Evolutionary conservation across 2,797 vertebrate species (phyloP).

Genomic region (Chelon auratus): DNA sequence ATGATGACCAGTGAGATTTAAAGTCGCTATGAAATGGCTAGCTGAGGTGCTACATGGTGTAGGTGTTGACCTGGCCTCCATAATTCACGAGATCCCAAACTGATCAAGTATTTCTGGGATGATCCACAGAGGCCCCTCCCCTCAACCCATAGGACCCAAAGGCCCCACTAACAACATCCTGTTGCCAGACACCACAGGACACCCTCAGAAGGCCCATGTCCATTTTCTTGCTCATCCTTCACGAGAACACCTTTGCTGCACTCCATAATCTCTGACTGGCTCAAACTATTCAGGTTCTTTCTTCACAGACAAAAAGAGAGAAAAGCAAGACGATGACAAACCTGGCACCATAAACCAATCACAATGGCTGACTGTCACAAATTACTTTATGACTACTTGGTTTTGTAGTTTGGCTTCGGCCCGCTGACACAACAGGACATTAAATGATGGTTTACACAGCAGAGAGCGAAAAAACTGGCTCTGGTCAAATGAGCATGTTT

Average conservation of each 20-base stretch:
- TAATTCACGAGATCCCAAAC: too few species aligned
- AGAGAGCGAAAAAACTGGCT: conserved; percentile 8
- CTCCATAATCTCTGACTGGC: background rate
- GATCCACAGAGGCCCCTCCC: too few species aligned
- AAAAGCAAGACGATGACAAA: conserved; percentile 6
- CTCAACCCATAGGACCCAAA: too few species aligned
- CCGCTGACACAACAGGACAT: conserved; percentile 19
- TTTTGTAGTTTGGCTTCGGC: background rate
- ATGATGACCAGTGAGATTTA: background rate
- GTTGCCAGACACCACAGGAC: too few species aligned
- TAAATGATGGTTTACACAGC: conserved; percentile 30
- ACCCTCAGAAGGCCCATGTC: too few species aligned
- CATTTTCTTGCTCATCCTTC: background rate
- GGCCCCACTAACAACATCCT: too few species aligned
- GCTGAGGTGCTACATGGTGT: too few species aligned
- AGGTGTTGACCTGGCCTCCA: background rate
- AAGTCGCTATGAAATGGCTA: background rate
- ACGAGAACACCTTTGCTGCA: background rate
- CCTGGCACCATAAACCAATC: conserved; percentile 11
- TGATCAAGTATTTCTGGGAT: too few species aligned
- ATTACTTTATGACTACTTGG: conserved; percentile 17
- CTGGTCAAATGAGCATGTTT: conserved; percentile 28
- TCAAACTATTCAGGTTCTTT: conserved; percentile 15
- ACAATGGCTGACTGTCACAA: conserved; percentile 16
- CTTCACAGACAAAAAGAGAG: background rate